phyloP scores from a whole-genome alignment of 2,888 invertebrate species.

The Arrhopalites spinosus region DNA sequence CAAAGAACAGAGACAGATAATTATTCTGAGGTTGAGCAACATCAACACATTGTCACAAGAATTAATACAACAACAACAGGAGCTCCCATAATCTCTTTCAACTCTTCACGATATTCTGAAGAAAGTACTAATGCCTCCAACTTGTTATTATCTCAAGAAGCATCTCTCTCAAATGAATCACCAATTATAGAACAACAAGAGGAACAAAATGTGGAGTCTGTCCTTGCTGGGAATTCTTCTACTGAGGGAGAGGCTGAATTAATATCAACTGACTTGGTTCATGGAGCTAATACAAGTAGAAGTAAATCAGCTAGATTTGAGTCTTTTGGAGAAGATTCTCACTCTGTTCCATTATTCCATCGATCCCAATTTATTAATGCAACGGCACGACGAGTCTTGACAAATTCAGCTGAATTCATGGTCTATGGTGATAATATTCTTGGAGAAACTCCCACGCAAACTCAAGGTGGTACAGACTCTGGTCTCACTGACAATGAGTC shows the following conservation, averaged over 20 bases:
- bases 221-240: not conserved
- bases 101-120: slow-evolving; percentile 32
- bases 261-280: not conserved
- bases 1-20: slow-evolving; percentile 16
- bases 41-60: not conserved
- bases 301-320: slow-evolving; percentile 37
- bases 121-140: slow-evolving; percentile 8
- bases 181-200: not conserved
- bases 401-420: slow-evolving; percentile 41
- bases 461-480: slow-evolving; percentile 15
- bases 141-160: slow-evolving; percentile 16
- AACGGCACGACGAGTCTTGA: slow-evolving; percentile 9
- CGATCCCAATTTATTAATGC: slow-evolving; percentile 9
- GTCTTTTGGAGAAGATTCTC: slow-evolving; percentile 7
- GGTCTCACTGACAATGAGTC: slow-evolving; percentile 21
- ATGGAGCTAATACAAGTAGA: not conserved
- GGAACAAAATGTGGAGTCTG: not conserved
- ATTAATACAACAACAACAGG: not conserved
- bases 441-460: not conserved
- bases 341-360: not conserved
- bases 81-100: slow-evolving; percentile 25
- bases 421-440: slow-evolving; percentile 35
- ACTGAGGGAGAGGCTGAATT: not conserved
- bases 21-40: slow-evolving; percentile 31
- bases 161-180: not conserved